Base-by-base conservation (phyloP, 2,888 invertebrate genomes). In the Acanthococcus lagerstroemiae region DNA sequence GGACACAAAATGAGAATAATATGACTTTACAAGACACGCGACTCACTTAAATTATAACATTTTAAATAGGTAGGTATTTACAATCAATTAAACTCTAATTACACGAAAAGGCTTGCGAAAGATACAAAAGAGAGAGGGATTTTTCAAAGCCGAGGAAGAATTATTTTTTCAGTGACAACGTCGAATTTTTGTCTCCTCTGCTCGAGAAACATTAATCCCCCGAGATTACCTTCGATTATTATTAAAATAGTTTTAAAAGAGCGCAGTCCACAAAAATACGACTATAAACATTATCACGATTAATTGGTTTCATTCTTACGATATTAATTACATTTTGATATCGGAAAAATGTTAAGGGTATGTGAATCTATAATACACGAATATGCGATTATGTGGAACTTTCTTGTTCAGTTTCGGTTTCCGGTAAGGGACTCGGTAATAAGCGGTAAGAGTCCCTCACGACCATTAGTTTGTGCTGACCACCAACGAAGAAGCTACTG, bases 381-480 rank as follows among this genome's bases (percentile, higher is more conserved):
- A 19, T 22, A n/a, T 52, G 12, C 52, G 61, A 27, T 25, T 12
- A 61, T 22, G 61, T 61, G 5, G 61, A 61, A 52, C 61, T 61
- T 61, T 61, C 61, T 26, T 61, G 61, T 30, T 61, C 61, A 21
- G 61, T 61, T 52, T 72, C 72, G 3, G 71, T 70, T 46, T 72
- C 72, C 3, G 67, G 67, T 4, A 67, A 68, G n/a, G 69, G 69
- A 65, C 73, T 72, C 50, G 73, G 72, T 9, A 83, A 73, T 57
- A 82, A 73, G 1, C 79, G 75, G 72, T 83, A 83, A 0, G 82
- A 78, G 65, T 86, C 85, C 67, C 81, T 78, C 27, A 80, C 76
- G 17, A 81, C 78, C n/a, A 84, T 74, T 15, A 84, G 74, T 67
- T 80, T 78, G 67, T 83, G 83, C 9, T 84, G 82, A 0, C 83